Base-by-base conservation (phyloP, 2,888 invertebrate genomes). In the Ischnus inquisitorius region DNA sequence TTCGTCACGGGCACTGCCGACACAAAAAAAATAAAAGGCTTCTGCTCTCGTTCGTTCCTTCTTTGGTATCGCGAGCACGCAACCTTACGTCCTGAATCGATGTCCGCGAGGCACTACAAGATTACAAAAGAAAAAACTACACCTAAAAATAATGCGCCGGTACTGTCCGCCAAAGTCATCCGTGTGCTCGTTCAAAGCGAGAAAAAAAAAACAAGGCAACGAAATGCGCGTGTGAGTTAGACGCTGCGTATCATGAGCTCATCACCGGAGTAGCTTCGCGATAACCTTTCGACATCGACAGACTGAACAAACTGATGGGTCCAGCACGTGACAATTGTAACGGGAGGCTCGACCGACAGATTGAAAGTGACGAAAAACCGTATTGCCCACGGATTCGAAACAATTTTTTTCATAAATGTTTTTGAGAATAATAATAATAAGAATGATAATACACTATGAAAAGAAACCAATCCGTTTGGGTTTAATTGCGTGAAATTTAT, bases 221-320 rank as follows among this genome's bases (percentile, higher is more conserved):
- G 22, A 65, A 65, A 65, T 5, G 65, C 65, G 41, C 43, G 43
- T 65, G 19, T 14, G 41, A 65, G 19, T 19, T 65, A 22, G 10
- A 54, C 19, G 19, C 22, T 19, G 54, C 10, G 12, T 54, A 65
- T 65, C 22, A 10, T 65, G 16, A n/a, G 41, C 39, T 65, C 65
- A 46, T 65, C 41, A 10, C 65, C 5, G 19, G 3, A 19, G 19
- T 12, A 65, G 65, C 41, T 19, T 41, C 14, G 19, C 65, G 65
- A 65, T 65, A 43, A 43, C 43, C 65, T 65, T 46, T 65, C 54
- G 19, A 43, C 65, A 65, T 43, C 65, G 43, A 22, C 65, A 22
- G 43, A 65, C 65, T 41, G 65, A 65, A 43, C 41, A 12, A 34
- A 22, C 51, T 12, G 54, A 64, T 65, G 22, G 22, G 41, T 14